Base-by-base conservation (phyloP, 1,140 invertebrate genomes). In the Diabrotica undecimpunctata region DNA sequence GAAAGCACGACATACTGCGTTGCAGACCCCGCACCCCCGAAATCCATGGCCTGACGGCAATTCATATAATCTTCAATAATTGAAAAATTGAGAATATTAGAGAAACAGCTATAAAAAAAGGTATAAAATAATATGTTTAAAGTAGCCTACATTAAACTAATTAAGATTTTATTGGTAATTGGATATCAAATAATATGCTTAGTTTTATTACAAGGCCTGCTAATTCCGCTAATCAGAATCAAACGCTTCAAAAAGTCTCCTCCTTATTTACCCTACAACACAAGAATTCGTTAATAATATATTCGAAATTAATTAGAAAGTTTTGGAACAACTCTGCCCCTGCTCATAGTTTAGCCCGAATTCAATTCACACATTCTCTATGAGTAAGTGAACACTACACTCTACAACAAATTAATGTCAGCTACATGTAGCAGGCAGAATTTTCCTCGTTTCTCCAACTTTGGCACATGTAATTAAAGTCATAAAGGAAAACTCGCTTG, bases 391-490 rank as follows among this genome's bases (percentile, higher is more conserved):
- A 57, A 57, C 25, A 36, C 25, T 37, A 57, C 35, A 57, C 37
- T 57, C 55, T 37, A 37, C 55, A 57, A 57, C 55, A 57, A 57
- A 57, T 57, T 57, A 57, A 57, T 57, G 35, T 57, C 25, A 36
- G 55, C 37, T 25, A 57, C 55, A 57, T 57, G 55, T 57, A 37
- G 55, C 12, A 57, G 37, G 25, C 55, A 57, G 37, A 9, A 57
- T 57, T 57, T 57, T 38, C 55, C 55, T 57, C 12, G 55, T 57
- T 57, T 57, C 55, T 25, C 55, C n/a, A 57, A 57, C 55, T 57
- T 57, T 37, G 55, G 55, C 55, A 57, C 25, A 38, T 57, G 55
- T 57, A 57, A 57, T 57, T 57, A 37, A 57, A 57, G 25, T 38
- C 36, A 57, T 57, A 54, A 54, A 54, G 54, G 54, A 54, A 57